Percentiles rank a stretch among this genome's conserved stretches.
These are phyloP conservation scores for Potamilus streckersoni DNA, from an alignment of 1,140 invertebrate species.

Conservation along the genomic window DNA sequence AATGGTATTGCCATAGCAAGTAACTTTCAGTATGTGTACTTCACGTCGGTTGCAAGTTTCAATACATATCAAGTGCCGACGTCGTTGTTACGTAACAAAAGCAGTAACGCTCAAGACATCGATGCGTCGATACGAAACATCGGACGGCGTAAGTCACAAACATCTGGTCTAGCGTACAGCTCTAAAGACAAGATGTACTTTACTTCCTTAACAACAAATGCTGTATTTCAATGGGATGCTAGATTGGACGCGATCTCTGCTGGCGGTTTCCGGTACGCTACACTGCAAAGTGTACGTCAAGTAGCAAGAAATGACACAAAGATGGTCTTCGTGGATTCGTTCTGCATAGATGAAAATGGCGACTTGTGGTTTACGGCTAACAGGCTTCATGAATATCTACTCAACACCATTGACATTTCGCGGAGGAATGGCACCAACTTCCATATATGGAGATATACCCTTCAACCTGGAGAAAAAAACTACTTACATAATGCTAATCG, in stretches of 20 bases:
- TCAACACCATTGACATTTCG: not conserved
- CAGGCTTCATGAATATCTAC: not conserved
- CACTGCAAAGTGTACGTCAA: not conserved
- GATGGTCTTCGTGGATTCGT: no score
- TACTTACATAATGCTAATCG: no score
- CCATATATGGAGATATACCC: no score
- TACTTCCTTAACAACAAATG: slow-evolving; percentile 27
- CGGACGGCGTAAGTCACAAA: slow-evolving; percentile 26
- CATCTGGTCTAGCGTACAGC: slow-evolving; percentile 34
- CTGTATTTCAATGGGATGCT: slow-evolving; percentile 25
- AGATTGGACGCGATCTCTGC: not conserved
- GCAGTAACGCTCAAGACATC: not conserved
- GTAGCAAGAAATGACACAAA: no score
- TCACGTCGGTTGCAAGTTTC: slow-evolving; percentile 30
- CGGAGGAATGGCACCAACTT: no score
- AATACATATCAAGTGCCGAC: slow-evolving; percentile 38
- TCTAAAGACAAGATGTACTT: slow-evolving; percentile 34
- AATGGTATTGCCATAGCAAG: slow-evolving; percentile 49
- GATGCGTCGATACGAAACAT: not conserved
- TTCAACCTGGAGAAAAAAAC: no score
- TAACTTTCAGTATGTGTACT: slow-evolving; percentile 44
- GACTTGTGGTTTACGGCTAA: not conserved
- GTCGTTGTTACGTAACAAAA: slow-evolving; percentile 7
- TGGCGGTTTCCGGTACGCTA: not conserved
- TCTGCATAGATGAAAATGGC: not conserved